Percentiles rank a stretch among this genome's conserved stretches.
These are phyloP conservation scores for Cephus pygmeus DNA, from an alignment of 2,888 invertebrate genomes.

Conservation along the genomic window DNA sequence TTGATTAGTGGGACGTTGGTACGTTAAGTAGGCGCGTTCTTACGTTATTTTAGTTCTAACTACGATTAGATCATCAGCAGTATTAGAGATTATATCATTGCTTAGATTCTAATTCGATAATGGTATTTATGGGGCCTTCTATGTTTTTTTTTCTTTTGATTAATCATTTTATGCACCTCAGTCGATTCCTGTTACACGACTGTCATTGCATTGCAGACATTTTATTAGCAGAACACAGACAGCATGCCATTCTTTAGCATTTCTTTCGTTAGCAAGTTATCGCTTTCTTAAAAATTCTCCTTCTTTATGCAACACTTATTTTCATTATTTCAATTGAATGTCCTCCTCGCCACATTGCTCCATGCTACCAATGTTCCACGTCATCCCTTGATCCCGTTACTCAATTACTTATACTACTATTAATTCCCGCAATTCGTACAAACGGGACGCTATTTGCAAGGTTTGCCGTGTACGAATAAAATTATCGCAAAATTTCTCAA, in stretches of 20 bases:
- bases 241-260: background rate
- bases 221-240: background rate
- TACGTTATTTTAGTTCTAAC: background rate
- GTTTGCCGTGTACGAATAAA: background rate
- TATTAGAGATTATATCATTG: background rate
- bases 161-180: background rate
- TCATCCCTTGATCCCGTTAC: background rate
- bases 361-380: background rate
- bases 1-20: background rate
- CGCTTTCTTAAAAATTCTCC: background rate
- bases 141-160: background rate
- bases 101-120: background rate
- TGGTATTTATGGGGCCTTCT: background rate
- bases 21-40: background rate
- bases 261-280: background rate
- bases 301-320: background rate
- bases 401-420: background rate
- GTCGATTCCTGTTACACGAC: background rate
- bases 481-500: conserved; percentile 4
- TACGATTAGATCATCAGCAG: background rate
- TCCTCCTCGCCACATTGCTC: background rate
- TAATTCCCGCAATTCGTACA: background rate
- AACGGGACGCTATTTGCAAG: background rate
- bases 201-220: background rate
- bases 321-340: background rate